phyloP scores from a whole-genome alignment of 2,113 vertebrate species.

The Dascyllus trimaculatus region DNA sequence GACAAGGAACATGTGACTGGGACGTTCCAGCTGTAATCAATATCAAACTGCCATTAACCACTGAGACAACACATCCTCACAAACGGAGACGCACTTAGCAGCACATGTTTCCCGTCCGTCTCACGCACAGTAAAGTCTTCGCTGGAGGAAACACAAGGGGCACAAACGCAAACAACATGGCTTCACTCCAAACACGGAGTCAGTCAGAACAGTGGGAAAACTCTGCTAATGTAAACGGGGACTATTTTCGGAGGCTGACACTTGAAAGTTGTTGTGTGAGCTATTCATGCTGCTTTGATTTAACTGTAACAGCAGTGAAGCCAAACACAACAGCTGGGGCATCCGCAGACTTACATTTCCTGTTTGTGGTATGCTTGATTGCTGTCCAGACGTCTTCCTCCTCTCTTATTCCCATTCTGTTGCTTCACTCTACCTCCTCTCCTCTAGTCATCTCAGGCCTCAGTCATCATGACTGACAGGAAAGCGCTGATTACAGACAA shows the following conservation, averaged over 20 bases:
- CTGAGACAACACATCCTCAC: slow-evolving; percentile 56
- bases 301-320: slow-evolving; percentile 47
- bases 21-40: slow-evolving; percentile 76
- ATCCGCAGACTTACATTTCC: slow-evolving; percentile 76
- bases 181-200: slow-evolving; percentile 62
- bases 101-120: slow-evolving; percentile 48
- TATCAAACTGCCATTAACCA: slow-evolving; percentile 79
- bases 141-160: slow-evolving; percentile 48
- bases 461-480: slow-evolving; percentile 70
- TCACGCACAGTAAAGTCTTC: slow-evolving; percentile 49
- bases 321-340: slow-evolving; percentile 74
- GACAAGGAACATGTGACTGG: slow-evolving; percentile 66
- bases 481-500: slow-evolving; percentile 79
- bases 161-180: slow-evolving; percentile 68
- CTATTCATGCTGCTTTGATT: slow-evolving; percentile 73
- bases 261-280: slow-evolving; percentile 67
- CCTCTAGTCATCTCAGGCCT: slow-evolving; percentile 40
- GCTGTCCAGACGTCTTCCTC: slow-evolving; percentile 80
- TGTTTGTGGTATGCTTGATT: slow-evolving; percentile 79
- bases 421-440: slow-evolving; percentile 42
- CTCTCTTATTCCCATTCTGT: slow-evolving; percentile 15
- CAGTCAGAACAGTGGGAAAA: slow-evolving; percentile 68
- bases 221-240: slow-evolving; percentile 70
- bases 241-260: slow-evolving; percentile 70
- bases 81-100: slow-evolving; percentile 35